Base-by-base conservation (phyloP, 2,797 vertebrate genomes). In the Pangasius larnaudii region DNA sequence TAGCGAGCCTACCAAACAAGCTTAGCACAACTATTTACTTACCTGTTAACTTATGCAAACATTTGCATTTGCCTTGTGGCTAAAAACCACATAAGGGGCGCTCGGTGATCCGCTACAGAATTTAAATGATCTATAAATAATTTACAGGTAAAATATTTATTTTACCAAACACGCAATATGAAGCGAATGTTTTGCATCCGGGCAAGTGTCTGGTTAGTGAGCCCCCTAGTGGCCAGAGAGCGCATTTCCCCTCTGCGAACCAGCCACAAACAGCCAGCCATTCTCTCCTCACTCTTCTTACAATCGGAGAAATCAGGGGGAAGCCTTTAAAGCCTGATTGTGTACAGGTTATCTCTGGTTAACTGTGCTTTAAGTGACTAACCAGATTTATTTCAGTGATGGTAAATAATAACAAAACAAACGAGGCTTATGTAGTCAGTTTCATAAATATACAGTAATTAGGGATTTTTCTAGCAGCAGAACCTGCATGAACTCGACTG, bases 141-240 rank as follows among this genome's bases (percentile, higher is more conserved):
- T 56, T 65, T 27, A 65, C 49, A 65, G n/a, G n/a, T 46, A 81
- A 42, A 42, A 24, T 7, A 19, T 78, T 78, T 69, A 80, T 75
- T 89, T 86, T 86, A 69, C 69, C 88, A 89, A 86, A 85, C 78
- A 84, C 79, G 71, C 87, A 89, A 88, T 89, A 88, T 84, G 87
- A 74, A 80, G 84, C 58, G 77, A 89, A 87, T 88, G 88, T 90
- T 88, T 90, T 88, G 89, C 83, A 78, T 90, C 86, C 87, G 82
- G 71, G 69, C 81, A 89, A 85, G 87, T 85, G 81, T 79, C 88
- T 89, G 65, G 51, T 46, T 87, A 84, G 63, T 85, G 81, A 82
- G 89, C 89, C 91, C 65, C 91, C 91, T 91, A 90, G 88, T 87
- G 92, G 91, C 56, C 79, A 90, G 19, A 42, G 59, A 46, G 88